Conservation (phyloP, 2,113 vertebrate genomes). For the Triplophysa rosa region DNA sequence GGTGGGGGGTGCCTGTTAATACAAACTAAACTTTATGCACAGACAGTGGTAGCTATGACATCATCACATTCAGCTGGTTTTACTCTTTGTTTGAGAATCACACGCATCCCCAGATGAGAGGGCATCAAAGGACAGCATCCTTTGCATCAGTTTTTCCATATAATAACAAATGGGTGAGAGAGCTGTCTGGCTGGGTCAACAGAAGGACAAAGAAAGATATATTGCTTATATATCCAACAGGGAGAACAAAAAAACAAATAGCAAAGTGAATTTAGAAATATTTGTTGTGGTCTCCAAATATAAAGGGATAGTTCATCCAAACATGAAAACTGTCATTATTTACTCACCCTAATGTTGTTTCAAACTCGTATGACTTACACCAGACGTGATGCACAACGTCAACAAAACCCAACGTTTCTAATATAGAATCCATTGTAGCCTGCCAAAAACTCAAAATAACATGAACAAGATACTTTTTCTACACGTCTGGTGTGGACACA, state of each 20-base stretch:
- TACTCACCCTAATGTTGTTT: no score
- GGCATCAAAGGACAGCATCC: background rate
- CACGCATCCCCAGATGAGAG: background rate
- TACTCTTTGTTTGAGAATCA: conserved; percentile 14
- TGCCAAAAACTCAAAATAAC: no score
- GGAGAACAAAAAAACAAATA: background rate
- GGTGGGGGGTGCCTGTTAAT: background rate
- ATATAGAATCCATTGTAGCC: no score
- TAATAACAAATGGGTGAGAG: background rate
- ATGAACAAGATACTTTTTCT: no score
- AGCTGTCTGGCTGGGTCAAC: conserved; percentile 9
- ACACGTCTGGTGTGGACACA: no score
- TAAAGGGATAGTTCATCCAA: no score
- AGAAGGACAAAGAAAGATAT: conserved; percentile 3
- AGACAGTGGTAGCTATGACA: conserved; percentile 17
- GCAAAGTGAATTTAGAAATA: background rate
- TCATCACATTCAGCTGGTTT: conserved; percentile 36
- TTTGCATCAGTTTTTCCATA: conserved; percentile 15
- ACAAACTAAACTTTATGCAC: conserved; percentile 13
- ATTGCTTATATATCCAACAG: conserved; percentile 20
- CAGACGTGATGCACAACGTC: no score
- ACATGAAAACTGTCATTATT: no score
- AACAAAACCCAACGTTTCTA: no score
- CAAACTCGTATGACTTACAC: no score
- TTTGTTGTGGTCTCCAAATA: background rate